Percentiles rank a stretch among this genome's conserved stretches.
These are phyloP conservation scores for Sericinus montela DNA, from an alignment of 2,888 invertebrate species.

Conservation along the genomic window DNA sequence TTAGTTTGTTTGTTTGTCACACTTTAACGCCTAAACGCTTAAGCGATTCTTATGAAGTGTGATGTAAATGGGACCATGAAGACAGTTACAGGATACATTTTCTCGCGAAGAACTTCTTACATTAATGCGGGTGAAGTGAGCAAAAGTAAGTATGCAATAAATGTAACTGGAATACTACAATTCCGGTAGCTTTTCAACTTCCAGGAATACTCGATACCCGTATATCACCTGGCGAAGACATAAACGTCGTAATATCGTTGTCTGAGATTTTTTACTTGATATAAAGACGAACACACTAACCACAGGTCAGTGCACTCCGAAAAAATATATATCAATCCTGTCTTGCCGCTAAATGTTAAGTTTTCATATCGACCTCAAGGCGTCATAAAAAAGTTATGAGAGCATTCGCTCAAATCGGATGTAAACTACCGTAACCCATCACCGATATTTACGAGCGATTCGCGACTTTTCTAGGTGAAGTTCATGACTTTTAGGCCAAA, in stretches of 20 bases:
- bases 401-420: constrained; percentile 25
- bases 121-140: too few species aligned
- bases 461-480: constrained; percentile 60
- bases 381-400: constrained; percentile 25
- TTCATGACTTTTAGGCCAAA: constrained; percentile 57
- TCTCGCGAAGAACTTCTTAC: too few species aligned
- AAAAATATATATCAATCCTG: constrained; percentile 13
- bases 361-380: constrained; percentile 20
- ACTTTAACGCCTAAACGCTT: too few species aligned
- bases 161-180: background rate
- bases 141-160: background rate
- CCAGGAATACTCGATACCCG: constrained; percentile 1
- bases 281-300: constrained; percentile 6
- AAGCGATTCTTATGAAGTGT: too few species aligned
- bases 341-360: constrained; percentile 22
- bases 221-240: constrained; percentile 4
- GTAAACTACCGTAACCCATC: constrained; percentile 60
- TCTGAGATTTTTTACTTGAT: constrained; percentile 11
- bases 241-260: constrained; percentile 6
- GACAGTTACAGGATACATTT: too few species aligned
- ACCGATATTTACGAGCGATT: constrained; percentile 57
- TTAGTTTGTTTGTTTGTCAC: too few species aligned
- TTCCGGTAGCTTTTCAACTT: constrained; percentile 10
- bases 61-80: too few species aligned
- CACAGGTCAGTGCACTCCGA: constrained; percentile 33